These are phyloP conservation scores for Boloria selene DNA, from an alignment of 2,888 invertebrate genomes.

Conservation along the genomic window DNA sequence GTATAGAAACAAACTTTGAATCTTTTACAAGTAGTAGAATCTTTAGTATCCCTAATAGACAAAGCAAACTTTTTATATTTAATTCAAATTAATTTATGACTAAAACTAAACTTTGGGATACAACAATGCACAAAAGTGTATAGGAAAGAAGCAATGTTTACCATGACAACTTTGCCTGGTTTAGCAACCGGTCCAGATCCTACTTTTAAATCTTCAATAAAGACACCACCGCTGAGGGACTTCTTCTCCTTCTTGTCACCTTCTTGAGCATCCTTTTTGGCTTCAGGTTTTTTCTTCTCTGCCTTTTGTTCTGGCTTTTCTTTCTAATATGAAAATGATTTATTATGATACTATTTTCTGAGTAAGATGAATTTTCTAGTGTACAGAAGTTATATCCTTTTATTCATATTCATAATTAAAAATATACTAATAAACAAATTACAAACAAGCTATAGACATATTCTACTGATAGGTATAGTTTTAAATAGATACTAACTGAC, in stretches of 20 bases:
- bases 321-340: slow-evolving; percentile 47
- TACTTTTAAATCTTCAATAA: slow-evolving; percentile 89
- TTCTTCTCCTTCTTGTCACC: slow-evolving; percentile 79
- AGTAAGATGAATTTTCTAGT: background rate
- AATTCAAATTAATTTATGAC: background rate
- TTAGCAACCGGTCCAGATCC: slow-evolving; percentile 92
- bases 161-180: slow-evolving; percentile 86
- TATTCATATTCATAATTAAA: too few relatives aligned
- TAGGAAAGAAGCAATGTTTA: slow-evolving; percentile 48
- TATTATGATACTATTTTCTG: background rate
- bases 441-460: too few relatives aligned
- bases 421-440: too few relatives aligned
- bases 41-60: too few relatives aligned
- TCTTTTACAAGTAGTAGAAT: too few relatives aligned
- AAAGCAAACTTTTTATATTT: background rate
- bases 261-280: slow-evolving; percentile 59
- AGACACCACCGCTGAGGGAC: slow-evolving; percentile 88
- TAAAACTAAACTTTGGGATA: too few relatives aligned
- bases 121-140: too few relatives aligned
- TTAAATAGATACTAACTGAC: too few relatives aligned
- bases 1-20: background rate
- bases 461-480: too few relatives aligned
- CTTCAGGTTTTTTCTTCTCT: slow-evolving; percentile 50
- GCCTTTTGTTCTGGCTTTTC: slow-evolving; percentile 67
- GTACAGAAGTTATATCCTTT: too few relatives aligned